Evolutionary conservation across 1,140 invertebrate genomes (phyloP), one percentile per base, ranked within the genome.

Genomic region (Cyclina sinensis): DNA sequence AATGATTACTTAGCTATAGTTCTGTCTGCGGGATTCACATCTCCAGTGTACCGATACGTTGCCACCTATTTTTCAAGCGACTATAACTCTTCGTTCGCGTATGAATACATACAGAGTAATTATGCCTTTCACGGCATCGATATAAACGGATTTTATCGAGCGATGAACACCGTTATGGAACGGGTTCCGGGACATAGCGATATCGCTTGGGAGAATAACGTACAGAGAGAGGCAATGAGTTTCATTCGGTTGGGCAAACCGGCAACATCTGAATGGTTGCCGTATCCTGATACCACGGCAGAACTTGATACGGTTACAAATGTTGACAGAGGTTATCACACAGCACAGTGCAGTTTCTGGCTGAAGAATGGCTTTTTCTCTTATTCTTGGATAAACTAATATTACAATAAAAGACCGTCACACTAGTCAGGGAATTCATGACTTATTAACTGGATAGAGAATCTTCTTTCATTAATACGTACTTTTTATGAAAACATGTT

Each of bases 121-220:
- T 91, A 90, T 59, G 70, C 90, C 0, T 92, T 89, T 78, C 82
- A 91, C 35, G 86, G 89, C 24, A 91, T 91, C 59, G 92, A 92
- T 57, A 54, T 89, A 11, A 48, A 84, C 18, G 91, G 82, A 0
- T 92, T 91, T 78, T 92, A 91, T 48, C 76, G 65, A 2, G 74
- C 74, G 16, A 85, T 92, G 37, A 27, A 59, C 4, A 46, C 83
- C 0, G 27, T 82, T 9, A 62, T 82, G 0, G 84, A 79, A 68
- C 18, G 24, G 1, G 68, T 32, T 1, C 24, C 59, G n/a, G 48
- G 74, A 32, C 0, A 3, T 32, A 30, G 2, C 5, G 91, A 91
- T 68, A n/a, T 1, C 9, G n/a, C 11, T 9, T 86, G 73, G 73
- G 24, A 88, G 30, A 18, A 51, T 24, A 65, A 27, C 39, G 32